phyloP scores from a whole-genome alignment of 2,113 vertebrate genomes.

The Nansenia antarctica region DNA sequence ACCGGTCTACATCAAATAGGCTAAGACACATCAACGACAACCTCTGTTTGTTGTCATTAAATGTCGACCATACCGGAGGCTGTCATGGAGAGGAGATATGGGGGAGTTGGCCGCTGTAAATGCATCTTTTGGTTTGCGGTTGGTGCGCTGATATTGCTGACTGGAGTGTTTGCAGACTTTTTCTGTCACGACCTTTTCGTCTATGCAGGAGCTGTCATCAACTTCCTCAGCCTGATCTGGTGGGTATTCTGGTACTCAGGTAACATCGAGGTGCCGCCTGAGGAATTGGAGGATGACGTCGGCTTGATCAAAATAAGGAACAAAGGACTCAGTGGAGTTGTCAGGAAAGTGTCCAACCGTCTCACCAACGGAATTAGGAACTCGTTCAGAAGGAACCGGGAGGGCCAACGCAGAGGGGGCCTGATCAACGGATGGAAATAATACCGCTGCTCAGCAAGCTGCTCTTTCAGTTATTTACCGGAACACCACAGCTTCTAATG shows the following conservation, averaged over 20 bases:
- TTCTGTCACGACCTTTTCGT: constrained; percentile 84
- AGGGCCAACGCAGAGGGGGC: not conserved
- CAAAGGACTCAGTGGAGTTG: constrained; percentile 38
- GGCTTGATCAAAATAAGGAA: constrained; percentile 53
- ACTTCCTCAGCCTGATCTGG: constrained; percentile 92
- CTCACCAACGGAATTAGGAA: constrained; percentile 60
- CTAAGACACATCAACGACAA: too few species aligned
- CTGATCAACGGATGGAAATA: not conserved
- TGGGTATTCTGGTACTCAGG: constrained; percentile 95
- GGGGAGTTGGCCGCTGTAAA: constrained; percentile 80
- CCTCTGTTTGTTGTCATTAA: too few species aligned
- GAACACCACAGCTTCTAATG: not conserved
- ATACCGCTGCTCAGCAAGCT: not conserved
- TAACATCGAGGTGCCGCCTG: constrained; percentile 84
- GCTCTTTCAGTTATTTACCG: constrained; percentile 48
- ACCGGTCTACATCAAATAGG: too few species aligned
- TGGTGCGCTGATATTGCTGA: constrained; percentile 79
- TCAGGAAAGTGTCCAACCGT: constrained; percentile 56
- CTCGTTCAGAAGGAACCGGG: constrained; percentile 59
- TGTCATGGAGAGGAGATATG: constrained; percentile 46
- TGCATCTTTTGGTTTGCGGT: constrained; percentile 88
- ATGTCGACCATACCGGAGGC: too few species aligned
- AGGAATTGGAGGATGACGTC: constrained; percentile 76
- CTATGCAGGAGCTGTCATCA: constrained; percentile 83
- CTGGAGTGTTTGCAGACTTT: constrained; percentile 79